Evolutionary conservation across 2,888 invertebrate species (phyloP).

Genomic region (Incurvaria masculella): DNA sequence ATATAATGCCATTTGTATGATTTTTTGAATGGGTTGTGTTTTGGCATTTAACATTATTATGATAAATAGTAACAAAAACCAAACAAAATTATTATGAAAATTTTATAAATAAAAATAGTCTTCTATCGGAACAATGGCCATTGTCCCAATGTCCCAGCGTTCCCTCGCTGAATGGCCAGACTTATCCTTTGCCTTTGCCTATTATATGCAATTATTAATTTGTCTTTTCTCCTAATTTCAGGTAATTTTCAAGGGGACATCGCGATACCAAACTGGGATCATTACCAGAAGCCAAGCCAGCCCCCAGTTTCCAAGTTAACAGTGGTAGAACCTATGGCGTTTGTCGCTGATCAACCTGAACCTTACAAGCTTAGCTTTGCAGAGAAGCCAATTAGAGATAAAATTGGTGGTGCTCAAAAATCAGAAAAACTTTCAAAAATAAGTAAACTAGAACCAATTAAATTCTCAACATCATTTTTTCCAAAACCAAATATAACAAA

Average conservation of each 20-base stretch:
- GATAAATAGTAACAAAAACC: too few species aligned
- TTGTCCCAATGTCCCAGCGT: too few species aligned
- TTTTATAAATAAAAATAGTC: too few species aligned
- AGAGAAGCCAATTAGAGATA: neutral
- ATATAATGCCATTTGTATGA: too few species aligned
- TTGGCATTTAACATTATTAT: too few species aligned
- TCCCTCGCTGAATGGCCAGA: too few species aligned
- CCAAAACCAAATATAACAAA: neutral
- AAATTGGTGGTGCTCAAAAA: too few species aligned
- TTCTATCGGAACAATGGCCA: too few species aligned
- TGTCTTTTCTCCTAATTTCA: constrained; percentile 41
- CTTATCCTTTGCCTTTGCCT: neutral
- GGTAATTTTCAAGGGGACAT: constrained; percentile 83
- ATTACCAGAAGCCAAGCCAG: constrained; percentile 30
- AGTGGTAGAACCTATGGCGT: neutral
- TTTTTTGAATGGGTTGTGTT: too few species aligned
- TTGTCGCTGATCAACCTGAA: neutral
- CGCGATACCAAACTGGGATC: constrained; percentile 65
- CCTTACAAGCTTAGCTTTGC: neutral
- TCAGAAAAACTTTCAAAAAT: neutral
- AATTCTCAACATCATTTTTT: neutral
- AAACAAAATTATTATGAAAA: too few species aligned
- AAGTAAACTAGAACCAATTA: neutral
- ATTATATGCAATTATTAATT: constrained; percentile 1
- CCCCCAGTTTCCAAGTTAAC: constrained; percentile 15